A percentile compares a stretch with the other conserved stretches of the same genome.
Conservation (phyloP, 2,888 invertebrate species). For the Drosophila kokeensis region DNA sequence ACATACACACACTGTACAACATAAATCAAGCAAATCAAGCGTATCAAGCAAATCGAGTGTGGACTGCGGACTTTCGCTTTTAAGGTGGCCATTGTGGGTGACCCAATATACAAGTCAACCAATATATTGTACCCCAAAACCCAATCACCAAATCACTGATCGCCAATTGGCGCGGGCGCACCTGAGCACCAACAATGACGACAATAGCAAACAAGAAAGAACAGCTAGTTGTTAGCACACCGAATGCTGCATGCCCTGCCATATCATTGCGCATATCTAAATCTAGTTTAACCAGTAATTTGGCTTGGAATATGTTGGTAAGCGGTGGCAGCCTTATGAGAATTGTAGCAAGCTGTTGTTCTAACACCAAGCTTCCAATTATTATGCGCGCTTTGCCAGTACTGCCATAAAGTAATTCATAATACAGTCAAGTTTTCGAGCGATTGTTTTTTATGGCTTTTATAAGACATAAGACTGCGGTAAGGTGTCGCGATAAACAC, state of each 20-base stretch:
- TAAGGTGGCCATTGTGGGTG: constrained; percentile 61
- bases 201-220: background rate
- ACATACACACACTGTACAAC: constrained; percentile 26
- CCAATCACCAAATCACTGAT: constrained; percentile 47
- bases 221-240: background rate
- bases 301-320: background rate
- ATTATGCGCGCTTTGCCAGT: background rate
- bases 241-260: background rate
- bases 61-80: constrained; percentile 75
- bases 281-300: background rate
- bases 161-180: constrained; percentile 55
- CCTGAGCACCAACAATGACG: constrained; percentile 59
- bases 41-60: constrained; percentile 53
- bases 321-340: background rate
- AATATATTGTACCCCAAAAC: constrained; percentile 16
- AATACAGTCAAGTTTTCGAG: background rate
- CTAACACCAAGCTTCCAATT: background rate
- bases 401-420: background rate
- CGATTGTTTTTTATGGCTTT: background rate
- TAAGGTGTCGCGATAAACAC: background rate
- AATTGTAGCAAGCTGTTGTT: background rate
- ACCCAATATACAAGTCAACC: constrained; percentile 65
- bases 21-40: constrained; percentile 55
- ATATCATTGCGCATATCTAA: background rate
- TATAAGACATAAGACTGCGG: background rate